Evolutionary conservation across 2,888 invertebrate genomes (phyloP).

Genomic region (Eudasyphora cyanicolor): DNA sequence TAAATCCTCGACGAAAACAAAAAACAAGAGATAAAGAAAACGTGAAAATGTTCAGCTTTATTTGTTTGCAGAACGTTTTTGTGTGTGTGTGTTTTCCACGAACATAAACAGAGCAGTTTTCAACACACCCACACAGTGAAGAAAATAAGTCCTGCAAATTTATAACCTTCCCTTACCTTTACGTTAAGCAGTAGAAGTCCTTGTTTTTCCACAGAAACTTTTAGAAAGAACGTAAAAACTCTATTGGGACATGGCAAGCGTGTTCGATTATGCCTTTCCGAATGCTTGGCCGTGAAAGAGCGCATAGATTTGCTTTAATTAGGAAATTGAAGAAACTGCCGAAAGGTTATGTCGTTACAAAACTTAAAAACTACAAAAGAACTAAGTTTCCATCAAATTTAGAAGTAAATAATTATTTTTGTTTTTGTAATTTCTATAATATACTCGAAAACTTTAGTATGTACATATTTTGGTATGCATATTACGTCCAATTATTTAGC

Average conservation of each 20-base stretch:
- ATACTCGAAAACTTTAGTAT: background rate
- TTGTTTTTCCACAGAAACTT: background rate
- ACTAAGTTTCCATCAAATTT: too few relatives aligned
- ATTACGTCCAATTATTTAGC: conserved; percentile 11
- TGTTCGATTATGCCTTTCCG: background rate
- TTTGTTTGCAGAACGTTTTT: conserved; percentile 24
- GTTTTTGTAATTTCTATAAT: too few relatives aligned
- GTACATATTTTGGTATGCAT: background rate
- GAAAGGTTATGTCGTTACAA: too few relatives aligned
- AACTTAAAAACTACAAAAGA: too few relatives aligned
- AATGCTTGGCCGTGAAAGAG: background rate
- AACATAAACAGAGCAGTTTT: background rate
- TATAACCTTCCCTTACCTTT: background rate
- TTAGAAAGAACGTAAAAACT: background rate
- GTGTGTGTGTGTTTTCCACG: background rate
- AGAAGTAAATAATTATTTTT: too few relatives aligned
- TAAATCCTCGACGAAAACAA: background rate
- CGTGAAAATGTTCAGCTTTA: background rate
- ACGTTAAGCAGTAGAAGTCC: background rate
- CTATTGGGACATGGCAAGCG: background rate
- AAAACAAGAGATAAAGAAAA: background rate
- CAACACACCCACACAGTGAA: too few relatives aligned
- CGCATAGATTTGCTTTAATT: conserved; percentile 2
- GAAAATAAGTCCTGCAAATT: too few relatives aligned
- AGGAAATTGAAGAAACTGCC: background rate